Percentiles rank a stretch among this genome's conserved stretches.
Conservation (phyloP, 2,888 invertebrate genomes). For the Drosophila mimica region DNA sequence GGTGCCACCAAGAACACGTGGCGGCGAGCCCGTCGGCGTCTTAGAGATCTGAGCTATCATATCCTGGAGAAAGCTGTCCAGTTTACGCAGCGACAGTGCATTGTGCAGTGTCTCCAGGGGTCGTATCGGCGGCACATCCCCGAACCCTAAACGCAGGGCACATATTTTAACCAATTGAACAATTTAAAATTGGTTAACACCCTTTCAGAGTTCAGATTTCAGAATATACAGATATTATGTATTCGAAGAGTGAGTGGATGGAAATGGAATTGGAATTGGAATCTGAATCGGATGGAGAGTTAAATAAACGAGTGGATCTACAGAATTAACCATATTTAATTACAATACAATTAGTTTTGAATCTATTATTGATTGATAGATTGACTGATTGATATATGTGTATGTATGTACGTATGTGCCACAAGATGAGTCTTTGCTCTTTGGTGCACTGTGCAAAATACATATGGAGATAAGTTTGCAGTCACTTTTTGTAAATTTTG, state of each 20-base stretch:
- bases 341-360: neutral
- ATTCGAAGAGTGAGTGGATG: neutral
- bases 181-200: neutral
- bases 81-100: conserved; percentile 95
- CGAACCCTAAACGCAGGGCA: conserved; percentile 87
- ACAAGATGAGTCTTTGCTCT: neutral
- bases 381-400: neutral
- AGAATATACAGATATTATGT: neutral
- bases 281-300: neutral
- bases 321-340: conserved; percentile 1
- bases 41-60: conserved; percentile 92
- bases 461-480: neutral
- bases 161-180: conserved; percentile 72
- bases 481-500: neutral
- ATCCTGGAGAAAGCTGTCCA: conserved; percentile 95
- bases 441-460: neutral
- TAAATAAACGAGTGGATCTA: conserved; percentile 4
- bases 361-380: neutral
- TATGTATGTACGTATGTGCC: neutral
- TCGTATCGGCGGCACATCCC: conserved; percentile 97
- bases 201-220: neutral
- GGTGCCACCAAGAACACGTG: conserved; percentile 84
- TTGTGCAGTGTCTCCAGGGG: conserved; percentile 99
- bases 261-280: conserved; percentile 8
- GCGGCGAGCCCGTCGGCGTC: conserved; percentile 90